Conservation (phyloP, 2,113 vertebrate genomes). For the Rattus norvegicus region DNA sequence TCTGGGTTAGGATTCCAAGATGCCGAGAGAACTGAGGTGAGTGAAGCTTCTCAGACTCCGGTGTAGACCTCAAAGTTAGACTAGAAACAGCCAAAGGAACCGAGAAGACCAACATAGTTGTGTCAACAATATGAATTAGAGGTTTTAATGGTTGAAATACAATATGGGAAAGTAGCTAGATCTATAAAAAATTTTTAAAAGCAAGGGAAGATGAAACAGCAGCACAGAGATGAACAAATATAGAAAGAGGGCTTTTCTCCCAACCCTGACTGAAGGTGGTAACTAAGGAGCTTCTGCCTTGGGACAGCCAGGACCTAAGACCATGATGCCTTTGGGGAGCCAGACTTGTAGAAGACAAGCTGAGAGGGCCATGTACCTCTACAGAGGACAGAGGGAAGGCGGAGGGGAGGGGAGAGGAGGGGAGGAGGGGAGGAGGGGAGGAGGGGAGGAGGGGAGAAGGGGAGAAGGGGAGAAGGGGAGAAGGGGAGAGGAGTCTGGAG, state of each 20-base stretch:
- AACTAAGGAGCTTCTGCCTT: background rate
- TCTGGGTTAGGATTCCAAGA: background rate
- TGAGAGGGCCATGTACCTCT: background rate
- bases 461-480: accelerated
- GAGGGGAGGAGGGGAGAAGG: accelerated
- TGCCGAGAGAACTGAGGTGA: background rate
- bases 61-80: background rate
- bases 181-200: slow-evolving; percentile 2
- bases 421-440: background rate
- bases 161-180: background rate
- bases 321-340: background rate
- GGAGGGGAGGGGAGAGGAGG: no score
- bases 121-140: background rate
- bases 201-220: background rate
- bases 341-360: background rate
- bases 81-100: background rate
- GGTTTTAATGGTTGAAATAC: background rate
- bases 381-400: no score
- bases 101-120: background rate
- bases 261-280: background rate
- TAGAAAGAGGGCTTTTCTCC: background rate
- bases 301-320: background rate
- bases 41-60: background rate
- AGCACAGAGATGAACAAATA: background rate
- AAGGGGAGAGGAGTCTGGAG: accelerated